Evolutionary conservation across 2,113 vertebrate genomes (phyloP).

Genomic region (Oryzias javanicus): DNA sequence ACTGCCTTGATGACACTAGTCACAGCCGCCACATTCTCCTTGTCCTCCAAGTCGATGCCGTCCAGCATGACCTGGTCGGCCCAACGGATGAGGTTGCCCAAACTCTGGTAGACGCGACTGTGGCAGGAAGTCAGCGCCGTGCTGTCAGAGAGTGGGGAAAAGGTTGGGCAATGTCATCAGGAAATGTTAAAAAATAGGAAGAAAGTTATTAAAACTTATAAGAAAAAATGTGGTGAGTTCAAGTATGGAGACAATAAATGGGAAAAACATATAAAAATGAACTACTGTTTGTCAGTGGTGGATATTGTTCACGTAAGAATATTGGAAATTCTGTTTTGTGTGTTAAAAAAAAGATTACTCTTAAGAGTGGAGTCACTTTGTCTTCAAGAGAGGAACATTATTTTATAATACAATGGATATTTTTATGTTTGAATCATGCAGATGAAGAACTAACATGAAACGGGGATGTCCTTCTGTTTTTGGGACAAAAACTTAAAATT

Average conservation of each 20-base stretch:
- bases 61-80: constrained; percentile 98
- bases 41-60: constrained; percentile 92
- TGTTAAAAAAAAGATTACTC: too few relatives aligned
- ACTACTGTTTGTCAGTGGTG: too few relatives aligned
- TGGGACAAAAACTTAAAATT: too few relatives aligned
- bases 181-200: not conserved
- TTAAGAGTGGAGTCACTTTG: too few relatives aligned
- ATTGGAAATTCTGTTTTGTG: too few relatives aligned
- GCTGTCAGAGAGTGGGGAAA: constrained; percentile 60
- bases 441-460: too few relatives aligned
- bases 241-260: constrained; percentile 7
- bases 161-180: not conserved
- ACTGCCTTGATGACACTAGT: constrained; percentile 95
- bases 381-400: too few relatives aligned
- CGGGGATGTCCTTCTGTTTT: too few relatives aligned
- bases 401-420: too few relatives aligned
- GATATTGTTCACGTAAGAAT: too few relatives aligned
- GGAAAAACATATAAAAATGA: not conserved
- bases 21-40: constrained; percentile 89
- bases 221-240: not conserved
- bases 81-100: constrained; percentile 97
- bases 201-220: not conserved
- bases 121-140: constrained; percentile 95
- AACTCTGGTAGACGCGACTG: constrained; percentile 93
- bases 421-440: too few relatives aligned